phyloP scores from a whole-genome alignment of 2,113 vertebrate species.

The Ctenomys sociabilis region DNA sequence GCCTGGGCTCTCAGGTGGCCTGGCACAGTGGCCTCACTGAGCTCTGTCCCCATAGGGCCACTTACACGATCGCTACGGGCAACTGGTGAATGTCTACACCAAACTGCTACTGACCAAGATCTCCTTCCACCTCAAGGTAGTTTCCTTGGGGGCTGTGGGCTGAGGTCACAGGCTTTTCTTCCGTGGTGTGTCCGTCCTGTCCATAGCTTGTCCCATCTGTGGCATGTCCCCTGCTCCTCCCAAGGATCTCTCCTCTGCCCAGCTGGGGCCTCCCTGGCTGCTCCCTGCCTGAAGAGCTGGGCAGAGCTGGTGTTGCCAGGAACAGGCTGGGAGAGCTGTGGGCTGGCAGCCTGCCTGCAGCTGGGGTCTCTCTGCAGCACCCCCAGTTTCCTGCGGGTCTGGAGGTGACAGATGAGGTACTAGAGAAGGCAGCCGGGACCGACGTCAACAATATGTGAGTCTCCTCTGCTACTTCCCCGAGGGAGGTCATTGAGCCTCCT shows the following conservation, averaged over 20 bases:
- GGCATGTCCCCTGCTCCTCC: background rate
- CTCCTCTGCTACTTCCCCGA: background rate
- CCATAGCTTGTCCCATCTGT: background rate
- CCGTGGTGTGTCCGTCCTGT: background rate
- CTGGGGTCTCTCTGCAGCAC: slow-evolving; percentile 85
- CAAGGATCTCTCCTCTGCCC: background rate
- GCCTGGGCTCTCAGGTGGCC: background rate
- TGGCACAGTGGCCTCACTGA: background rate
- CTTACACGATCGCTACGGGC: slow-evolving; percentile 93
- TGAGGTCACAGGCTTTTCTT: background rate
- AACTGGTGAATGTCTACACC: slow-evolving; percentile 92
- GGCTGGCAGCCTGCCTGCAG: background rate
- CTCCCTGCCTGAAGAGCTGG: background rate
- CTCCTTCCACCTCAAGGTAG: slow-evolving; percentile 95
- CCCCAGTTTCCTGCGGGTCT: slow-evolving; percentile 93
- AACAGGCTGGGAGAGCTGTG: background rate
- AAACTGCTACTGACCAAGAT: slow-evolving; percentile 94
- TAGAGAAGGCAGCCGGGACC: slow-evolving; percentile 94
- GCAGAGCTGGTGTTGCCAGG: background rate
- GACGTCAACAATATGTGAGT: slow-evolving; percentile 98
- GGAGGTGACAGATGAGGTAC: slow-evolving; percentile 92
- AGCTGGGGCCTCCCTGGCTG: background rate
- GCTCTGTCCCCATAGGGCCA: slow-evolving; percentile 87
- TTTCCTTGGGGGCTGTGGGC: rapidly evolving
- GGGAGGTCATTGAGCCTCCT: too few relatives aligned